Base-by-base conservation (phyloP, 2,888 invertebrate genomes). In the Cephus pulcher region DNA sequence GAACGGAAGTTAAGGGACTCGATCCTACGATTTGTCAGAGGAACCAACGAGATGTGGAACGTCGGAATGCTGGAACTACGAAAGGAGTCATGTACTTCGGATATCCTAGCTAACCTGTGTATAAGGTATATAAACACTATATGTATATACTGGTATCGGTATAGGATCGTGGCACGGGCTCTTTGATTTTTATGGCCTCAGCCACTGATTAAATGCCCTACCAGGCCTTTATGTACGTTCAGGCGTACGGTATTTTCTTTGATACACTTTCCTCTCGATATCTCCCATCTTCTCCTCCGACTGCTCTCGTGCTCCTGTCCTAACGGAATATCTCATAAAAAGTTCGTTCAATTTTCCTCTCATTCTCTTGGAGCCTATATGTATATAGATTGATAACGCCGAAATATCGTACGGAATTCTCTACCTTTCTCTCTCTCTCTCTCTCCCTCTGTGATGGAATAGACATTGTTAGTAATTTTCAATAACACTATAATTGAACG, bases 121-220 rank as follows among this genome's bases (percentile, higher is more conserved):
- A 74, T 35, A 23, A 34, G 23, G 40, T 74, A 33, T 74, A 74
- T 34, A 69, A 34, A 73, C 69, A 35, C 69, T 30, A 34, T 12
- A 23, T 56, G 9, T 56, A 56, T 9, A 56, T 56, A 56, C 23
- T 56, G 40, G 23, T 56, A 56, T 56, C 40, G 23, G 40, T 56
- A 23, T 76, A 73, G 70, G 76, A 77, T 75, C 68, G 32, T 69
- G 40, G 73, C 12, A n/a, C 70, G 71, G 71, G 12, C 68, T 69
- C 75, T 76, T 68, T 68, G 73, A 34, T 40, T 68, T 74, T 79
- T 33, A 80, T 76, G 78, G 73, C 32, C 37, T 74, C 74, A 23
- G 37, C 4, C 35, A 12, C 74, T 74, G 74, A 74, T 74, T 74
- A 74, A 74, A 74, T 74, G 37, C 74, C 74, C 34, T 34, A 34